phyloP scores from a whole-genome alignment of 2,113 vertebrate genomes.

The Scomber colias region DNA sequence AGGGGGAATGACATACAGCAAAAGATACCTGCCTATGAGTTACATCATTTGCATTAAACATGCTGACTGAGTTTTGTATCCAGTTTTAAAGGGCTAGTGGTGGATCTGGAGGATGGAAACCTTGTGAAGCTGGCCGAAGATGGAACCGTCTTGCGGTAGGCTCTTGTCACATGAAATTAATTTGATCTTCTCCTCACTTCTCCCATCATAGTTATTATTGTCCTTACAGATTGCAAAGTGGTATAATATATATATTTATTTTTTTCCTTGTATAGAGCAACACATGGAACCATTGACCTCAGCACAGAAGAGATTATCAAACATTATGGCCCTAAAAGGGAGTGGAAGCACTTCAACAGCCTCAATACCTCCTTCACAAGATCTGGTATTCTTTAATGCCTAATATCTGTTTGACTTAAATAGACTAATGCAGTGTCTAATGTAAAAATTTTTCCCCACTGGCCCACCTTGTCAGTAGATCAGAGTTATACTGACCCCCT shows the following conservation, averaged over 20 bases:
- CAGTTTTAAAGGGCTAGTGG: slow-evolving; percentile 94
- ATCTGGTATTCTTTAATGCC: slow-evolving; percentile 86
- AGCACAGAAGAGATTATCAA: slow-evolving; percentile 87
- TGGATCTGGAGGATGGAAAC: slow-evolving; percentile 95
- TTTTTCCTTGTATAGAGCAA: slow-evolving; percentile 84
- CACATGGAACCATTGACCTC: slow-evolving; percentile 91
- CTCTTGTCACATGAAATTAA: background rate
- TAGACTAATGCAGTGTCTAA: background rate
- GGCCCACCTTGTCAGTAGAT: no score
- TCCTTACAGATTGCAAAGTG: background rate
- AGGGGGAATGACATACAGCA: no score
- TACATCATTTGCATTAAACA: background rate
- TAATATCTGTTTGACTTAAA: background rate
- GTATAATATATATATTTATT: background rate
- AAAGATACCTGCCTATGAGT: no score
- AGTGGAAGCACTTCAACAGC: slow-evolving; percentile 93
- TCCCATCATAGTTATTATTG: background rate
- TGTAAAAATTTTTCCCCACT: no score
- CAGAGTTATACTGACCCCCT: no score
- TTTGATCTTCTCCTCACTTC: background rate
- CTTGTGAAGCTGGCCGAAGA: slow-evolving; percentile 94
- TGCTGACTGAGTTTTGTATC: slow-evolving; percentile 47
- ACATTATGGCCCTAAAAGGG: slow-evolving; percentile 86
- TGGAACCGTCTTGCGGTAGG: slow-evolving; percentile 93
- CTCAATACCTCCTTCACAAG: slow-evolving; percentile 89